These are phyloP conservation scores for Smutsia temminckii DNA, from an alignment of 2,797 vertebrate species.

Conservation along the genomic window DNA sequence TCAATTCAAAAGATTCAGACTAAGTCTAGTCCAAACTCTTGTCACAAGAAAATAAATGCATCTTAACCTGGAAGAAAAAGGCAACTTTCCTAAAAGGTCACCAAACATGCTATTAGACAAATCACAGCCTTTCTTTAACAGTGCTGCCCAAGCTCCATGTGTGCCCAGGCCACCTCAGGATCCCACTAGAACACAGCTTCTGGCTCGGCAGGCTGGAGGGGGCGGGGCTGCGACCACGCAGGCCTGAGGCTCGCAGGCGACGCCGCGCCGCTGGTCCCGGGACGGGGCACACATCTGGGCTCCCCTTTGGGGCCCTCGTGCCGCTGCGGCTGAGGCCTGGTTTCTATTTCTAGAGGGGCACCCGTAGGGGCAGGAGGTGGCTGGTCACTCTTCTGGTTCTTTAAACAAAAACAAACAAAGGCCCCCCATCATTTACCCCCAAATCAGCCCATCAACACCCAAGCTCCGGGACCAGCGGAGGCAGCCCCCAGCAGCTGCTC, in stretches of 20 bases:
- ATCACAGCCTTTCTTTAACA: not conserved
- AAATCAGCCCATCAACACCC: not conserved
- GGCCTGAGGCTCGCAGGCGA: not conserved
- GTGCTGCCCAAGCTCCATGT: not conserved
- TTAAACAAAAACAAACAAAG: not conserved
- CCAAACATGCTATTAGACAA: not conserved
- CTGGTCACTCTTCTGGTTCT: not conserved
- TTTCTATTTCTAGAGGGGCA: not conserved
- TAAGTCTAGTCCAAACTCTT: not conserved
- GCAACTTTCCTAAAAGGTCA: not conserved
- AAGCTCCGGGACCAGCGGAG: not conserved
- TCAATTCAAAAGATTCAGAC: not conserved
- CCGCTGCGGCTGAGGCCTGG: accelerated
- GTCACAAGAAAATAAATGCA: not conserved
- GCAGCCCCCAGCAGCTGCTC: accelerated
- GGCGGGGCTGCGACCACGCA: too few species aligned
- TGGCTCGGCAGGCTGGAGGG: not conserved
- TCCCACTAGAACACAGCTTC: not conserved
- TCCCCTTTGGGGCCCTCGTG: not conserved
- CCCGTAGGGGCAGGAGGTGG: not conserved
- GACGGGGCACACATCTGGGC: not conserved
- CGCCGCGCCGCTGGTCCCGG: accelerated
- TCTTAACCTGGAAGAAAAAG: not conserved
- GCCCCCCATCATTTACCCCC: not conserved
- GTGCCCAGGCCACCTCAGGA: not conserved